Conservation (phyloP, 2,113 vertebrate genomes). For the Panurus biarmicus region DNA sequence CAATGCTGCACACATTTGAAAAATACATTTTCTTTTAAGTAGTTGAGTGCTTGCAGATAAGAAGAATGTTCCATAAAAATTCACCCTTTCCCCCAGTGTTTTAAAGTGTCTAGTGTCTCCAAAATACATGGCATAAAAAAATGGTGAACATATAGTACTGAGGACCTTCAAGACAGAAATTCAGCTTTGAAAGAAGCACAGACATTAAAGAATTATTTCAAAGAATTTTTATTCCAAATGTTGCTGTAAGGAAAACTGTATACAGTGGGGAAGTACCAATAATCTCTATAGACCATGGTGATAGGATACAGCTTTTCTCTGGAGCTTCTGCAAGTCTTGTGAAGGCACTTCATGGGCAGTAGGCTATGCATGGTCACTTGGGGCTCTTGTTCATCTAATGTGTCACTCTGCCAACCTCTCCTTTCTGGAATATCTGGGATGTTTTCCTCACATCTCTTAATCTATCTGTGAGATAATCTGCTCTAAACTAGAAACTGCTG, state of each 20-base stretch:
- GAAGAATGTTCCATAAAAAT: neutral
- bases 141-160: neutral
- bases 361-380: fast-evolving
- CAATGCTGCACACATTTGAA: constrained; percentile 33
- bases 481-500: neutral
- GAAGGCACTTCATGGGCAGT: neutral
- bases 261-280: neutral
- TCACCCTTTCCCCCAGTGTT: neutral
- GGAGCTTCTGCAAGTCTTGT: neutral
- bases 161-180: neutral
- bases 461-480: neutral
- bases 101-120: neutral
- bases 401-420: neutral
- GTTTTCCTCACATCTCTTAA: neutral
- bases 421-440: neutral
- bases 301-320: neutral
- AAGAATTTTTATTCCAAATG: neutral
- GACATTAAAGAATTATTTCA: neutral
- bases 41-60: neutral
- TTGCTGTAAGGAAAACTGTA: neutral
- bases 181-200: neutral
- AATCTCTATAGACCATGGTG: neutral
- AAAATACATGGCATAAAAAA: neutral
- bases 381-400: neutral
- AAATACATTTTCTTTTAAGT: constrained; percentile 33